Percentiles rank a stretch among this genome's conserved stretches.
Evolutionary conservation across 1,140 invertebrate genomes (phyloP).

Genomic region (Lucilia sericata): DNA sequence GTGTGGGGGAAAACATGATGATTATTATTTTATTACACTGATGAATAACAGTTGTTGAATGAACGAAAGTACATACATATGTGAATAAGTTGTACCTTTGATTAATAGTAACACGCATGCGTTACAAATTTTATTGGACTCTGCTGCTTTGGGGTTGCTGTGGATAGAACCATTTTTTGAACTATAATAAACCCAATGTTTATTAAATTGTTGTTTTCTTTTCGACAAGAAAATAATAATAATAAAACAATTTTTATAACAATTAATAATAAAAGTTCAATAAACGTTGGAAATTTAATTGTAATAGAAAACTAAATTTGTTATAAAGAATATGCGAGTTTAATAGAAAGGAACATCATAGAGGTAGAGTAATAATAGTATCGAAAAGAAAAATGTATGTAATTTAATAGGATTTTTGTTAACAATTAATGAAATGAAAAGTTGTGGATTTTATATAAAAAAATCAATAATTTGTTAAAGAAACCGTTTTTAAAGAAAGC

Average conservation of each 20-base stretch:
- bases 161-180: no score
- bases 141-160: neutral
- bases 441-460: no score
- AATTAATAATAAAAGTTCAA: constrained; percentile 16
- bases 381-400: no score
- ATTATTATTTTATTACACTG: neutral
- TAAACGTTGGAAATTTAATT: neutral
- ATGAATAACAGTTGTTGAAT: neutral
- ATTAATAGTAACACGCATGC: constrained; percentile 5
- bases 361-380: no score
- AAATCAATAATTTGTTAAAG: no score
- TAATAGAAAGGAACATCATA: neutral
- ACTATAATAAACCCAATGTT: neutral
- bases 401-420: no score
- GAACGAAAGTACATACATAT: neutral
- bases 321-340: neutral
- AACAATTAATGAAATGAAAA: no score
- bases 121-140: neutral
- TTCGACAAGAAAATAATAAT: neutral
- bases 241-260: neutral
- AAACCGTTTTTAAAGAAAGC: no score
- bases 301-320: no score
- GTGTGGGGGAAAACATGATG: neutral
- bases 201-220: constrained; percentile 15
- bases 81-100: neutral